Base-by-base conservation (phyloP, 2,113 vertebrate genomes). In the Tor tambroides region DNA sequence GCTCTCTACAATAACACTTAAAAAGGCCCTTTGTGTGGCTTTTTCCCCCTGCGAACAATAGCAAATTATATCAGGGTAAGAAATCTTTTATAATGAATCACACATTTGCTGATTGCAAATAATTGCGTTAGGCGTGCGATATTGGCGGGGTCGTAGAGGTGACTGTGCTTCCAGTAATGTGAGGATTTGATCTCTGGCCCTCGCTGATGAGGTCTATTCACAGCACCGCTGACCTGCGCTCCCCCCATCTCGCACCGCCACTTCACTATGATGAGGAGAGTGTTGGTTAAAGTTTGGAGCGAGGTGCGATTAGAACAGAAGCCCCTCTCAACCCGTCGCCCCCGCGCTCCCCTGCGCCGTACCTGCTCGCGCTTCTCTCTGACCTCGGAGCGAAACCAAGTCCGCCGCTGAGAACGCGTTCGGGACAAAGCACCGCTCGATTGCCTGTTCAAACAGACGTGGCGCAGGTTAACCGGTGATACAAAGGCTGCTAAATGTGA, bases 131-230 rank as follows among this genome's bases (percentile, higher is more conserved):
- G 96, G 95, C 96, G 95, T 95, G 93, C 95, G 94, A 95, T 96
- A 95, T 96, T 92, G 94, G 93, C 93, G 92, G 94, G 97, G 97
- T 97, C 95, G 95, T 87, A 94, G 95, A 95, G 96, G 96, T 96
- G 96, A 96, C 96, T 96, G 95, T 96, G 90, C 93, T 95, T 93
- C 95, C 96, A 96, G 96, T 96, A 96, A 96, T 97, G 95, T 95
- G 93, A 95, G 92, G 67, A 92, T 93, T 88, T 97, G 97, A 98
- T 96, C 97, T 97, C 95, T 97, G 94, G 96, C 95, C 97, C 95
- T 93, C 88, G 12, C 95, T 99, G 98, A 99, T 99, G 98, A 99
- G 96, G 97, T 93, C 96, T 97, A 99, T 99, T 98, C 97, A 99
- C 91, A 95, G 95, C 94, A 93, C 92, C 79, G 91, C 94, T 96